Conservation (phyloP, 2,113 vertebrate genomes). For the Dipodomys stephensi region DNA sequence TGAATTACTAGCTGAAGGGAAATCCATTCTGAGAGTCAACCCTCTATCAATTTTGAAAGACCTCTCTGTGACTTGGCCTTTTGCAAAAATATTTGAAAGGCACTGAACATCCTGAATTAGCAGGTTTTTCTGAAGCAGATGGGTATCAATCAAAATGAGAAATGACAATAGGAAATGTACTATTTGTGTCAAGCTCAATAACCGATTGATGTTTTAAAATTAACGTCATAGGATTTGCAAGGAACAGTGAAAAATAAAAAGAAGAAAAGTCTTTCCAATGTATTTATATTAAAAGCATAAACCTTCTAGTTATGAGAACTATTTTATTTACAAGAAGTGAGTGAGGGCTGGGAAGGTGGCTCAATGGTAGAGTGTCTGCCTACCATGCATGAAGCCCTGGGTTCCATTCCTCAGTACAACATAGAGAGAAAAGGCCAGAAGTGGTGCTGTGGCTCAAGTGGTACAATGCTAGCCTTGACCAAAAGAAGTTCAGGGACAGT, state of each 20-base stretch:
- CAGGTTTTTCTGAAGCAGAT: constrained; percentile 49
- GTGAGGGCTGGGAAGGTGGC: neutral
- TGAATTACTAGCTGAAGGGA: constrained; percentile 50
- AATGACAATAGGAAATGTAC: constrained; percentile 54
- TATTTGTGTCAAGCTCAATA: constrained; percentile 57
- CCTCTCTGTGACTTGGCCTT: constrained; percentile 49
- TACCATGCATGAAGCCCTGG: too few relatives aligned
- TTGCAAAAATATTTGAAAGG: constrained; percentile 70
- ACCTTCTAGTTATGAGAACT: constrained; percentile 58
- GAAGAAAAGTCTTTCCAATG: neutral
- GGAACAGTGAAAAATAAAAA: neutral
- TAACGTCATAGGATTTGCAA: constrained; percentile 47
- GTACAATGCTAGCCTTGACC: too few relatives aligned
- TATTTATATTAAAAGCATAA: constrained; percentile 56
- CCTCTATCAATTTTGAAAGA: constrained; percentile 70
- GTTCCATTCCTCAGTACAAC: too few relatives aligned
- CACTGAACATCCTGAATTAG: constrained; percentile 61
- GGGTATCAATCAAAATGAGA: constrained; percentile 70
- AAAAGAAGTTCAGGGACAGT: too few relatives aligned
- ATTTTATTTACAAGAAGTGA: constrained; percentile 16
- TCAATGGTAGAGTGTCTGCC: too few relatives aligned
- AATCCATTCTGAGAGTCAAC: constrained; percentile 56
- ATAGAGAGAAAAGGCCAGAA: too few relatives aligned
- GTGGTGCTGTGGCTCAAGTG: too few relatives aligned
- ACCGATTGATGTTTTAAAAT: constrained; percentile 58